Evolutionary conservation across 1,140 invertebrate genomes (phyloP), one percentile per base, ranked within the genome.

Genomic region (Drosophila sturtevanti): DNA sequence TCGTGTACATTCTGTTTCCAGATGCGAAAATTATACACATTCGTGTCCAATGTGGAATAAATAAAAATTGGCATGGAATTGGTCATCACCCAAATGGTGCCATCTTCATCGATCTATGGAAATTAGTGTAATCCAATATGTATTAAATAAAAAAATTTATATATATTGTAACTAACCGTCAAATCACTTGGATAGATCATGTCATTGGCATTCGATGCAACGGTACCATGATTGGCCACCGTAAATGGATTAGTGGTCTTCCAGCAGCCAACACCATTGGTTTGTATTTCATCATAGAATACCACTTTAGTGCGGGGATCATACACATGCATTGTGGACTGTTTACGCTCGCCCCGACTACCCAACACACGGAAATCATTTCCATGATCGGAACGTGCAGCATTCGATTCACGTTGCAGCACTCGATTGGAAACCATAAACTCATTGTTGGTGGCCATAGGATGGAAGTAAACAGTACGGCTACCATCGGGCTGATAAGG

Each of bases 221-320:
- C 79, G 9, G 93, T 91, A 1, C 92, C 94, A 22, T 96, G 91
- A 81, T 94, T 95, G 10, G 93, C 89, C 1, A 93, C 90, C 10
- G 89, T 92, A 9, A 96, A 92, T 1, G 93, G 84, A 0, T 56
- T 38, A 1, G 22, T 92, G 0, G 93, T 94, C 69, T 96, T 95
- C 95, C 95, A 96, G 72, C 95, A 96, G 1, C 95, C 94, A 0
- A 96, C 91, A 0, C 94, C 94, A 79, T 95, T 94, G 41, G 91
- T 92, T 6, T 94, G 94, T n/a, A 96, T 92, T 76, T 95, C 95
- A 0, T 94, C 93, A 62, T 94, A 95, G 90, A 96, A 96, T 7
- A 95, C 86, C 35, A 95, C 93, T 0, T 93, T 93, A 2, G 93
- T 93, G 10, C 91, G 72, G 4, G 90, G 79, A 79, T 96, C 95